Conservation (phyloP, 2,888 invertebrate genomes). For the Pandemis heparana region DNA sequence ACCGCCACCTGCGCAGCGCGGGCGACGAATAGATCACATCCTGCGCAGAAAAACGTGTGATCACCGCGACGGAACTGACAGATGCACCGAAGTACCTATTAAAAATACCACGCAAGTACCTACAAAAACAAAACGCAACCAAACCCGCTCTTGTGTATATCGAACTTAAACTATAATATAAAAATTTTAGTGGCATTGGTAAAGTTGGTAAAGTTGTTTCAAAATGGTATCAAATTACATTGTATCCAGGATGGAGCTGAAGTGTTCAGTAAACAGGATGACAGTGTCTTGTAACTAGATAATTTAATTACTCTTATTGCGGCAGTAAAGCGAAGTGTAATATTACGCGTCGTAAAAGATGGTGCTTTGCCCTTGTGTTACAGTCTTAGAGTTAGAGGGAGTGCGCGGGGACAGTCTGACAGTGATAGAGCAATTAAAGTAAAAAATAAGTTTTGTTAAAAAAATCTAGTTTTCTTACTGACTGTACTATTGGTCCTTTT, state of each 20-base stretch:
- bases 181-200: constrained; percentile 14
- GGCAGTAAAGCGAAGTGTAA: constrained; percentile 11
- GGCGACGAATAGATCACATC: constrained; percentile 61
- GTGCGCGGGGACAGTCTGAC: neutral
- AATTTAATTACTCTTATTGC: constrained; percentile 32
- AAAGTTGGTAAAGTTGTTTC: constrained; percentile 35
- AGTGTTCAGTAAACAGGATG: constrained; percentile 30
- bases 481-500: too few species aligned
- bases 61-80: constrained; percentile 51
- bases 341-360: neutral
- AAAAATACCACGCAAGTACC: constrained; percentile 16
- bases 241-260: constrained; percentile 24
- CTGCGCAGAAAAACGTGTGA: constrained; percentile 67
- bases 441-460: too few species aligned
- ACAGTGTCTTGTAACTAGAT: constrained; percentile 10
- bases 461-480: too few species aligned
- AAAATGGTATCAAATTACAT: constrained; percentile 44
- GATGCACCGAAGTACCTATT: constrained; percentile 44
- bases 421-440: too few species aligned
- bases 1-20: constrained; percentile 63
- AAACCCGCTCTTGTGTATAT: neutral
- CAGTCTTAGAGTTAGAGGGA: too few species aligned
- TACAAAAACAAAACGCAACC: neutral
- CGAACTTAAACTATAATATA: neutral
- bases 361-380: neutral